Base-by-base conservation (phyloP, 2,797 vertebrate genomes). In the Nasua narica region DNA sequence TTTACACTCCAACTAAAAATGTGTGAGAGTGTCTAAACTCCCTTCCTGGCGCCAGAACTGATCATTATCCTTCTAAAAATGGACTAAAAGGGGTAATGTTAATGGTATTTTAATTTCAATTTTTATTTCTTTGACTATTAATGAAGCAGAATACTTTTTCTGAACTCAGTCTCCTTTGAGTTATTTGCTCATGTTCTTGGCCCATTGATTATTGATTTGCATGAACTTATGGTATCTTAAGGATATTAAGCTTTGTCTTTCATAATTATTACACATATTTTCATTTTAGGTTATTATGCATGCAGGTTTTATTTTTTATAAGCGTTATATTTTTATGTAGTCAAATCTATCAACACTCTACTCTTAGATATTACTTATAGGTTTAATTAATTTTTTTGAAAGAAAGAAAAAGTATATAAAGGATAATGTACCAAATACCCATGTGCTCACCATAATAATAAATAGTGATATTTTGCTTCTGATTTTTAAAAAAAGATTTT, bases 1-100 rank as follows among this genome's bases (percentile, higher is more conserved):
- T 67, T 94, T 85, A 93, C 23, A 54, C 83, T 65, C 19, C 40
- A 87, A 72, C n/a, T 81, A 78, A 58, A 96, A 96, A 92, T 94
- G 21, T 90, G 69, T 91, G 76, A 85, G 35, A 81, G 37, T 82
- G 40, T 48, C 72, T 94, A 70, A 87, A 88, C 13, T 60, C 32
- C 48, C 40, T 91, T 77, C 50, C 40, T 70, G 1, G 81, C 82
- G 65, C 4, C 35, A 93, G 40, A 19, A 72, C 19, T 91, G 79
- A 91, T 88, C 65, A 87, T 15, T 83, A 40, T 79, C 40, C 58
- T 92, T 94, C 60, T 0, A 78, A 94, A 96, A 82, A 27, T 48
- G n/a, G 2, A 13, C 72, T 77, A 58, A 97, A 92, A 87, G 21
- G 54, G 10, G 4, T 48, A 83, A 83, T 69, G 7, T 43, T 67